Percentiles rank a stretch among this genome's conserved stretches.
Evolutionary conservation across 37 sponge, comb jelly and placozoan genomes (phyloP).

Genomic region (Ianthella basta): DNA sequence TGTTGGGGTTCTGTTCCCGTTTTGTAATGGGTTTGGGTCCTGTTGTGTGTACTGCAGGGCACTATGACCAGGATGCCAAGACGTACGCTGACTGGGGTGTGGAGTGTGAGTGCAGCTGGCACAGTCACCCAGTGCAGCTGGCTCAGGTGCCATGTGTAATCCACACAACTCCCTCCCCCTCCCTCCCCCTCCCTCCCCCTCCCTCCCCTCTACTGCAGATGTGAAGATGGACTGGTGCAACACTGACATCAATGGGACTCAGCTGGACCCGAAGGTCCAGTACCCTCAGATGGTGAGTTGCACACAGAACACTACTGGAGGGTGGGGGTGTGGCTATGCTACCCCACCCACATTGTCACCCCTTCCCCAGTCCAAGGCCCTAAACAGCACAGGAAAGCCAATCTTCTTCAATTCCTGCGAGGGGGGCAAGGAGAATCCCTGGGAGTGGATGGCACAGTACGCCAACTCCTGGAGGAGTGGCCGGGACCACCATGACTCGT

Average conservation of each 20-base stretch:
- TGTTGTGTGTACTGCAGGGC: slow-evolving; percentile 30
- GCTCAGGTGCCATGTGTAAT: too few species aligned
- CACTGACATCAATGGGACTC: slow-evolving; percentile 72
- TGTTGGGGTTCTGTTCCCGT: neutral
- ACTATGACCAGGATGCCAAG: slow-evolving; percentile 81
- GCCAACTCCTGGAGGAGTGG: slow-evolving; percentile 92
- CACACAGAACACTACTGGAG: neutral
- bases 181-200: too few species aligned
- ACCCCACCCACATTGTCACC: too few species aligned
- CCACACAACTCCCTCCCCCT: too few species aligned
- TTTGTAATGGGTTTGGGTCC: neutral
- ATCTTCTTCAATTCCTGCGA: slow-evolving; percentile 88
- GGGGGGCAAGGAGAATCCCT: slow-evolving; percentile 83
- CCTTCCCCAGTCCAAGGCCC: slow-evolving; percentile 64
- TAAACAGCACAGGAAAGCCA: slow-evolving; percentile 73
- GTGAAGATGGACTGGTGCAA: slow-evolving; percentile 95
- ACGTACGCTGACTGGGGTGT: slow-evolving; percentile 86
- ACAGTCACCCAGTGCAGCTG: too few species aligned
- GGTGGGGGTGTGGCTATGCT: neutral
- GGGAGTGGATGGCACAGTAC: slow-evolving; percentile 82
- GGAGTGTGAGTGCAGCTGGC: slow-evolving; percentile 64
- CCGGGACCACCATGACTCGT: slow-evolving; percentile 79
- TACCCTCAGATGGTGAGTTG: slow-evolving; percentile 77
- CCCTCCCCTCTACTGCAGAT: slow-evolving; percentile 35
- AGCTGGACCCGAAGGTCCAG: slow-evolving; percentile 74